phyloP scores from a whole-genome alignment of 2,113 vertebrate genomes.

The Heptranchias perlo region DNA sequence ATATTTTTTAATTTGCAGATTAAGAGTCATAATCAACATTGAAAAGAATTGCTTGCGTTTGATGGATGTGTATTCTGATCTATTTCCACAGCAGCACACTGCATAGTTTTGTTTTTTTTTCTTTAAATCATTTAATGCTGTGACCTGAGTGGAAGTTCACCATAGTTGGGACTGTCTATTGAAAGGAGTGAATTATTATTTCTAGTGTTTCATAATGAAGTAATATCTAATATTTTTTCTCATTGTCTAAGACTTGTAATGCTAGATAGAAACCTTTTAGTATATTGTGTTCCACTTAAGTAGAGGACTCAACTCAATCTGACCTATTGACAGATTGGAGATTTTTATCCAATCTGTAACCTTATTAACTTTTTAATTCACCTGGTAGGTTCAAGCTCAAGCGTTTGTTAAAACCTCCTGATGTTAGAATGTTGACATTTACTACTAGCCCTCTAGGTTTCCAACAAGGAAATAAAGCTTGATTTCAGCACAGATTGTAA shows the following conservation, averaged over 20 bases:
- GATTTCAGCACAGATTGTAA: neutral
- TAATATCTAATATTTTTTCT: neutral
- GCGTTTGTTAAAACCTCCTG: neutral
- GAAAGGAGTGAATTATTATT: neutral
- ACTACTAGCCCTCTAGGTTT: neutral
- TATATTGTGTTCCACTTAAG: neutral
- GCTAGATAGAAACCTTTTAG: neutral
- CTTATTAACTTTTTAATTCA: neutral
- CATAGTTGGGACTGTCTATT: neutral
- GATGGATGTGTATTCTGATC: neutral
- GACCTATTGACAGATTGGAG: neutral
- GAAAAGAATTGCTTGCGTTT: neutral
- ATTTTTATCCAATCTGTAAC: neutral
- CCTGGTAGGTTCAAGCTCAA: neutral
- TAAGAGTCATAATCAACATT: neutral
- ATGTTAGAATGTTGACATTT: neutral
- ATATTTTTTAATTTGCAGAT: neutral
- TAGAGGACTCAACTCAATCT: neutral
- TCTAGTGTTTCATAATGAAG: neutral
- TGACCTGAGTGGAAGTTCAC: neutral
- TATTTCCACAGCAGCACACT: neutral
- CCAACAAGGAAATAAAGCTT: neutral
- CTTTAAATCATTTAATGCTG: neutral
- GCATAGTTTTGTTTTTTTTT: neutral
- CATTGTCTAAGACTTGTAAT: neutral